Conservation (phyloP, 2,888 invertebrate species). For the Rotaria magnacalcarata region DNA sequence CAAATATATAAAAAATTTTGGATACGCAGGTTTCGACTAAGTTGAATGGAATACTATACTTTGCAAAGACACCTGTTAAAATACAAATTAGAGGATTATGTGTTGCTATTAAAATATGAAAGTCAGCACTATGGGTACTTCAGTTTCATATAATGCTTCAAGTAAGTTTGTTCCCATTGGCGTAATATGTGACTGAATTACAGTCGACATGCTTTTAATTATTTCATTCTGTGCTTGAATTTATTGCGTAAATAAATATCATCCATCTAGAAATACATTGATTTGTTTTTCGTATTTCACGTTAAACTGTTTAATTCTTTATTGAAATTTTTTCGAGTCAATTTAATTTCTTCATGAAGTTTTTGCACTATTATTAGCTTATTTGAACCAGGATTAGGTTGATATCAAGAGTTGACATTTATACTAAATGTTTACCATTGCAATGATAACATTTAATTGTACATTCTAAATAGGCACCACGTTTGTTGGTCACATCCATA, state of each 20-base stretch:
- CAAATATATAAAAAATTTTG: no score
- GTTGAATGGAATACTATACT: no score
- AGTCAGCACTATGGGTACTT: background rate
- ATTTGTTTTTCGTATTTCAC: background rate
- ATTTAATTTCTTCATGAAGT: background rate
- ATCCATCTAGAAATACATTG: background rate
- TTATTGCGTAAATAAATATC: background rate
- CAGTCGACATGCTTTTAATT: background rate
- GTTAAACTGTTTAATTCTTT: background rate
- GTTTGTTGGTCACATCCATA: background rate
- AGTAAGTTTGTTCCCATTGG: no score
- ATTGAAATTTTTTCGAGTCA: background rate
- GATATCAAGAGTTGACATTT: background rate
- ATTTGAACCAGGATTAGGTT: background rate
- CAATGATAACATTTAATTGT: background rate
- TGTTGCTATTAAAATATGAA: background rate
- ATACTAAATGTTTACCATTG: background rate
- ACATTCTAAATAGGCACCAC: background rate
- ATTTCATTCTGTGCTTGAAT: background rate
- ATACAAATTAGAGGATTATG: background rate
- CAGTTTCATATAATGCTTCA: no score
- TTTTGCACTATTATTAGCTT: background rate
- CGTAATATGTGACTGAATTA: background rate
- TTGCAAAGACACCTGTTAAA: background rate
- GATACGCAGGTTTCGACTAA: no score